Percentiles rank a stretch among this genome's conserved stretches.
Conservation (phyloP, 2,113 vertebrate species). For the Glareola pratincola region DNA sequence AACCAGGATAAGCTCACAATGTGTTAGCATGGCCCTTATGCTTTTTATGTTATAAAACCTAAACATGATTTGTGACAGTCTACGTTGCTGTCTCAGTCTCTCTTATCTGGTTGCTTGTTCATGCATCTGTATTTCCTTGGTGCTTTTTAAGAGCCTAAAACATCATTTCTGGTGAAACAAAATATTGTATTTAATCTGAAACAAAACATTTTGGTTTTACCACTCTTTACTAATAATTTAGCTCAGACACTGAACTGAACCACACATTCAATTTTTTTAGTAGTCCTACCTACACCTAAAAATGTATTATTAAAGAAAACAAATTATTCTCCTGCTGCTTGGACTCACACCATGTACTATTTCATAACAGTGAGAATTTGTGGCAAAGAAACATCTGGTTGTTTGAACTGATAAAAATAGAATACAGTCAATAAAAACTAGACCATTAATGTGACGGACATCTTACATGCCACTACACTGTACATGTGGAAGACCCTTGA, state of each 20-base stretch:
- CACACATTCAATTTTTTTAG: background rate
- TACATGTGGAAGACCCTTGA: background rate
- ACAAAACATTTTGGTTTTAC: background rate
- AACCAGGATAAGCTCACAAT: background rate
- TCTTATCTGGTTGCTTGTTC: background rate
- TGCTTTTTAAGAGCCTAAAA: background rate
- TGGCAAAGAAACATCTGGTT: background rate
- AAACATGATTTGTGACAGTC: background rate
- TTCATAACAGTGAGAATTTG: background rate
- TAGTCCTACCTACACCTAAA: background rate
- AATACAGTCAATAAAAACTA: background rate
- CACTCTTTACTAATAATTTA: background rate
- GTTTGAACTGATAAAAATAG: background rate
- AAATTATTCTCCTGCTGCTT: background rate
- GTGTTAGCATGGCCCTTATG: background rate
- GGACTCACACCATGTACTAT: background rate
- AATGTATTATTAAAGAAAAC: background rate
- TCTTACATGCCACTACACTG: background rate
- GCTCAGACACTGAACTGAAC: background rate
- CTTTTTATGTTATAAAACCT: background rate
- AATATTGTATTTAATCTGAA: background rate
- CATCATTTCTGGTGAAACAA: background rate
- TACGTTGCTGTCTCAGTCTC: background rate
- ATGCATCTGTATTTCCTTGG: background rate
- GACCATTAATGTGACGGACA: background rate